phyloP scores from a whole-genome alignment of 2,888 invertebrate species.

The Amiota communis region DNA sequence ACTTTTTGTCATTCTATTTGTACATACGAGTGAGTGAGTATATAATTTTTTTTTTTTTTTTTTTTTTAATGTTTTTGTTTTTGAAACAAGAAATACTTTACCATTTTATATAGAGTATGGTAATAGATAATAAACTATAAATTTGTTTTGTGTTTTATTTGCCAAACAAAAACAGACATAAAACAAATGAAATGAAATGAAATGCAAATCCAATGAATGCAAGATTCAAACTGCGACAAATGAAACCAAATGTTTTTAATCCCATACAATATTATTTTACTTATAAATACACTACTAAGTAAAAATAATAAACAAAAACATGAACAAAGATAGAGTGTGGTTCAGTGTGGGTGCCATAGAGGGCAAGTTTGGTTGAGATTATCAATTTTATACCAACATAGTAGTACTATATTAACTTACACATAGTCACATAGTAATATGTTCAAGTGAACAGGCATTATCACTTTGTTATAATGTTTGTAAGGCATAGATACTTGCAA shows the following conservation, averaged over 20 bases:
- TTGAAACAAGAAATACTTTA: neutral
- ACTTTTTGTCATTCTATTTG: neutral
- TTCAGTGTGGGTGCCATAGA: conserved; percentile 12
- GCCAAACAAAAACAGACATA: neutral
- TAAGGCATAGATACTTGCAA: too few species aligned
- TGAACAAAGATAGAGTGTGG: conserved; percentile 6
- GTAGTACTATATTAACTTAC: neutral
- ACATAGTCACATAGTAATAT: too few species aligned
- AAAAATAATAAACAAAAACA: conserved; percentile 40
- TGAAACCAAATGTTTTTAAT: conserved; percentile 54
- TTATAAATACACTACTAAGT: conserved; percentile 16
- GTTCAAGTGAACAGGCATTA: too few species aligned
- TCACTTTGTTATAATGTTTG: too few species aligned
- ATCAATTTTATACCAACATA: conserved; percentile 7
- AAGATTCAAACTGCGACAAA: conserved; percentile 51
- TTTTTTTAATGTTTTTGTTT: neutral
- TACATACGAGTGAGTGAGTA: neutral
- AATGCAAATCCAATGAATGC: conserved; percentile 44
- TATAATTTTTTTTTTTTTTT: neutral
- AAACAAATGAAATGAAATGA: neutral
- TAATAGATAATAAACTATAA: neutral
- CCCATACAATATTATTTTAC: conserved; percentile 48
- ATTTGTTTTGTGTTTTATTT: too few species aligned
- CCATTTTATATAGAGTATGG: neutral
- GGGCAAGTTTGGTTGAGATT: conserved; percentile 11